phyloP scores from a whole-genome alignment of 2,888 invertebrate species.

The Ophion obscuratus region DNA sequence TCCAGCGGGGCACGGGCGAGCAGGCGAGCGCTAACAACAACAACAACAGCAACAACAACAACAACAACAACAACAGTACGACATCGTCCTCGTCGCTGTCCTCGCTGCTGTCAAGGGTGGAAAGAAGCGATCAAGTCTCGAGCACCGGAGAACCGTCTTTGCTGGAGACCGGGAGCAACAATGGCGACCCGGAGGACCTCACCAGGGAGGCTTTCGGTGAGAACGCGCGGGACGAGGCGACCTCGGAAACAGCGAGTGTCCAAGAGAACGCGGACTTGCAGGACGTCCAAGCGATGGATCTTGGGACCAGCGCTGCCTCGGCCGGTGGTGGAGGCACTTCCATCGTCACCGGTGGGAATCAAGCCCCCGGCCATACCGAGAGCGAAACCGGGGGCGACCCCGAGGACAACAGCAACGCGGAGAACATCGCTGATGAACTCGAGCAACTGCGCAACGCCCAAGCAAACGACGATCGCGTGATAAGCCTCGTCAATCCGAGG shows the following conservation, averaged over 20 bases:
- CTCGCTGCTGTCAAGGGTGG: conserved; percentile 72
- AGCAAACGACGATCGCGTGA: conserved; percentile 86
- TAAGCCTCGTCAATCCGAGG: conserved; percentile 85
- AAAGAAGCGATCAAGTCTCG: conserved; percentile 88
- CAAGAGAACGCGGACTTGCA: conserved; percentile 73
- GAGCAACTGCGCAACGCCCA: conserved; percentile 76
- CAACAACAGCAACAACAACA: conserved; percentile 70
- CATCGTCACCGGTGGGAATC: conserved; percentile 61
- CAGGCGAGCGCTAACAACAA: conserved; percentile 75
- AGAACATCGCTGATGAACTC: conserved; percentile 76
- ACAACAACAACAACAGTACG: conserved; percentile 40
- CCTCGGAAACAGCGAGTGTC: conserved; percentile 76
- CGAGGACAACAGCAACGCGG: conserved; percentile 76
- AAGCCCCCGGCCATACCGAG: not conserved
- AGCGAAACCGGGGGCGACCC: conserved; percentile 84
- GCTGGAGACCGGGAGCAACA: conserved; percentile 85
- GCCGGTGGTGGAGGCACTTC: conserved; percentile 68
- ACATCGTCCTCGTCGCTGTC: conserved; percentile 40
- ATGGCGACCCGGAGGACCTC: conserved; percentile 83
- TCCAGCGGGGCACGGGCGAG: conserved; percentile 87
- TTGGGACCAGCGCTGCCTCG: conserved; percentile 84
- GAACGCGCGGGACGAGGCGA: conserved; percentile 81
- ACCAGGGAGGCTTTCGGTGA: conserved; percentile 67
- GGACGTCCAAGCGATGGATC: conserved; percentile 84
- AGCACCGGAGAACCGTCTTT: conserved; percentile 89